Evolutionary conservation across 2,888 invertebrate genomes (phyloP).

Genomic region (Cataglyphis rosenhaueri): DNA sequence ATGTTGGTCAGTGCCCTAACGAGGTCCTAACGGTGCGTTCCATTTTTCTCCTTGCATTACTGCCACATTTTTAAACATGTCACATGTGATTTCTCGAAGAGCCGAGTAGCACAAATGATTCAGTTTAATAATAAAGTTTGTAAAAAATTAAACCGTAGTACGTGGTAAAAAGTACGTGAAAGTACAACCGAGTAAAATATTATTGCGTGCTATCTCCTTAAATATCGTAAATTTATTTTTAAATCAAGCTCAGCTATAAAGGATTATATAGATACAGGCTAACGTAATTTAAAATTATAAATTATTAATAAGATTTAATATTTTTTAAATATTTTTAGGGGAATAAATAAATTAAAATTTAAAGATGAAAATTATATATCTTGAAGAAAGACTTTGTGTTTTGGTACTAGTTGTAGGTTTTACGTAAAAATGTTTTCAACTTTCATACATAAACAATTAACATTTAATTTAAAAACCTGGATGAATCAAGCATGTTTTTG

Average conservation of each 20-base stretch:
- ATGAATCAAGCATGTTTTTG: not conserved
- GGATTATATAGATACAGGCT: not conserved
- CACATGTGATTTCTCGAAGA: not conserved
- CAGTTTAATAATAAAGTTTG: slow-evolving; percentile 19
- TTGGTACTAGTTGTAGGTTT: not conserved
- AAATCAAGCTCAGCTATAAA: not conserved
- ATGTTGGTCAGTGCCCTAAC: slow-evolving; percentile 40
- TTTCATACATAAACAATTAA: not conserved
- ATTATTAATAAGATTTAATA: not conserved
- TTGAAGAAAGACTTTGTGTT: not conserved
- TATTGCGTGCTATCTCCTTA: slow-evolving; percentile 24
- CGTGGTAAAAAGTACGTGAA: slow-evolving; percentile 47
- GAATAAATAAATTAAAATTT: not conserved
- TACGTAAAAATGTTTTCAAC: not conserved
- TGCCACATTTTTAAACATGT: slow-evolving; percentile 15
- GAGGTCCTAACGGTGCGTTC: slow-evolving; percentile 58
- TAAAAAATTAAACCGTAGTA: slow-evolving; percentile 5
- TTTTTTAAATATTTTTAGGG: not conserved
- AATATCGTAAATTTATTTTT: slow-evolving; percentile 29
- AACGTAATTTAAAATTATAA: not conserved
- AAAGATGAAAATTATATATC: not conserved
- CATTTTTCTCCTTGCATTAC: slow-evolving; percentile 40
- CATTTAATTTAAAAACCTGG: not conserved
- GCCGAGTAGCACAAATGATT: not conserved
- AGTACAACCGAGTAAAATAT: slow-evolving; percentile 42